phyloP scores from a whole-genome alignment of 2,113 vertebrate species.

The Eolophus roseicapilla region DNA sequence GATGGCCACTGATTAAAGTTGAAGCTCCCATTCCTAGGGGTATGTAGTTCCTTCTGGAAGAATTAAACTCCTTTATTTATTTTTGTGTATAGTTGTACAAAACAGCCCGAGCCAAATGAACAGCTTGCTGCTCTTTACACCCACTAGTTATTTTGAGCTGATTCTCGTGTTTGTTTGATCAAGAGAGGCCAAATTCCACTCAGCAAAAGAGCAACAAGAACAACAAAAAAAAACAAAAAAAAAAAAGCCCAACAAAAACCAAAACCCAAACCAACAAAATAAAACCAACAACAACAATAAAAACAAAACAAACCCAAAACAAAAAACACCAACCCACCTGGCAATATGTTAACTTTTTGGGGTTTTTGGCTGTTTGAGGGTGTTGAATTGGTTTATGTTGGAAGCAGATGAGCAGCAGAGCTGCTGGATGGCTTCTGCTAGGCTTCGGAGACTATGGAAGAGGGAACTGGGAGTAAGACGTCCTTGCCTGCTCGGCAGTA shows the following conservation, averaged over 20 bases:
- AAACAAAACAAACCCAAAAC: background rate
- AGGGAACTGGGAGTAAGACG: background rate
- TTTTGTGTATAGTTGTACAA: background rate
- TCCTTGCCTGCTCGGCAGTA: background rate
- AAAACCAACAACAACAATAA: background rate
- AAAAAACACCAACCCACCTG: background rate
- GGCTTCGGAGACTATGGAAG: background rate
- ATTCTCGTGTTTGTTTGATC: slow-evolving; percentile 9
- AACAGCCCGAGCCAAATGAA: slow-evolving; percentile 5
- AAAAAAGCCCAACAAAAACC: background rate
- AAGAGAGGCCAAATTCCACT: slow-evolving; percentile 32
- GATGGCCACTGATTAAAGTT: background rate
- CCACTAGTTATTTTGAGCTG: background rate
- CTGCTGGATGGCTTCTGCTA: background rate
- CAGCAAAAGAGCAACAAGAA: background rate
- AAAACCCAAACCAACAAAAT: background rate
- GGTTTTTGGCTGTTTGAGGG: background rate
- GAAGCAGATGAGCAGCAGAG: background rate
- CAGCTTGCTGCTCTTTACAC: slow-evolving; percentile 32
- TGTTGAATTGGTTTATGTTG: background rate
- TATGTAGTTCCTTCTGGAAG: background rate
- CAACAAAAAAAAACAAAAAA: background rate
- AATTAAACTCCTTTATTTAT: background rate
- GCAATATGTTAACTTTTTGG: background rate
- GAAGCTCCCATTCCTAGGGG: background rate